phyloP scores from a whole-genome alignment of 2,797 vertebrate species.

The Menidia menidia region DNA sequence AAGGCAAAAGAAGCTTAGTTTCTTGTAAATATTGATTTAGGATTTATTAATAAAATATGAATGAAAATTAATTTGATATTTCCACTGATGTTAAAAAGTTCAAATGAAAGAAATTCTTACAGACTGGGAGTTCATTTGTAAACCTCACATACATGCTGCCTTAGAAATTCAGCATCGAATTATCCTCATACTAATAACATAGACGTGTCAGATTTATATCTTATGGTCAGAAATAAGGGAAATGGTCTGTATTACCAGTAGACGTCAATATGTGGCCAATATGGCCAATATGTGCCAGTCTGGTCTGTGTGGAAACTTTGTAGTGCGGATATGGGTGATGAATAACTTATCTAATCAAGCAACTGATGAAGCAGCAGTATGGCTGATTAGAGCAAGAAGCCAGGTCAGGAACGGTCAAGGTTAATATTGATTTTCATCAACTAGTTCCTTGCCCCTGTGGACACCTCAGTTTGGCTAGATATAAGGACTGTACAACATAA shows the following conservation, averaged over 20 bases:
- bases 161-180: no score
- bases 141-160: no score
- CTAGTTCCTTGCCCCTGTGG: slow-evolving; percentile 37
- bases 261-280: no score
- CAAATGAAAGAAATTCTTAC: no score
- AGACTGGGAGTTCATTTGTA: no score
- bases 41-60: no score
- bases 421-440: slow-evolving; percentile 48
- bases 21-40: no score
- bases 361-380: slow-evolving; percentile 50
- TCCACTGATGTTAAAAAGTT: no score
- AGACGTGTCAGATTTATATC: not conserved
- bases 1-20: no score
- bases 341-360: slow-evolving; percentile 66
- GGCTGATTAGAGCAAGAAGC: slow-evolving; percentile 63
- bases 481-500: slow-evolving; percentile 5
- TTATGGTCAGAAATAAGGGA: not conserved
- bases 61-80: no score
- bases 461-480: slow-evolving; percentile 15
- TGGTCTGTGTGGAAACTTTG: slow-evolving; percentile 3
- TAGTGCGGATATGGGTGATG: slow-evolving; percentile 29
- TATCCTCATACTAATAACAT: no score
- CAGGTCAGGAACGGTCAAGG: slow-evolving; percentile 57
- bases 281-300: not conserved
- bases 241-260: not conserved